Conservation (phyloP, 1,140 invertebrate species). For the Archivesica marissinica region DNA sequence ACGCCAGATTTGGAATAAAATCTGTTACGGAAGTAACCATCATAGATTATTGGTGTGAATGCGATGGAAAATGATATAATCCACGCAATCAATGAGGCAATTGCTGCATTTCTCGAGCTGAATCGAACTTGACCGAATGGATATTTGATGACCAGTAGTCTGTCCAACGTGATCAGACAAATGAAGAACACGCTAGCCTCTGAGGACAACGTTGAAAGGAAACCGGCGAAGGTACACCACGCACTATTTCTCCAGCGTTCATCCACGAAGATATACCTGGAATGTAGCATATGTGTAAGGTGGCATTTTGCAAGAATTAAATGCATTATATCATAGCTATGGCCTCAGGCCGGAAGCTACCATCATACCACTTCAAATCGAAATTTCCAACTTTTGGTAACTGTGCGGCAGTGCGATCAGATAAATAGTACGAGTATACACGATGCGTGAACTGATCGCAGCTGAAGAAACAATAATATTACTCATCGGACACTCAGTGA, state of each 20-base stretch:
- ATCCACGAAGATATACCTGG: conserved; percentile 30
- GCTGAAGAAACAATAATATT: too few relatives aligned
- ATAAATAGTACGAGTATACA: too few relatives aligned
- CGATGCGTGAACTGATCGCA: too few relatives aligned
- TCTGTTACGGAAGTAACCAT: not conserved
- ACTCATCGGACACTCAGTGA: too few relatives aligned
- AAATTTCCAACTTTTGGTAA: too few relatives aligned
- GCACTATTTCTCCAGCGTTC: conserved; percentile 2
- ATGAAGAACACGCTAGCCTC: conserved; percentile 17
- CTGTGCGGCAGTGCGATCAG: too few relatives aligned
- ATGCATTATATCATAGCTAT: too few relatives aligned
- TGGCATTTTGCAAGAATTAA: too few relatives aligned
- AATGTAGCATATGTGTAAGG: too few relatives aligned
- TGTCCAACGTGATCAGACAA: conserved; percentile 2
- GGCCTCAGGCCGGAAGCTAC: too few relatives aligned
- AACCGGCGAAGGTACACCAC: conserved; percentile 8
- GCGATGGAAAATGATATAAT: conserved; percentile 47
- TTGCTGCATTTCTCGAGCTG: not conserved
- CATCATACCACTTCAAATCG: too few relatives aligned
- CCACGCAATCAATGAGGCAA: conserved; percentile 44
- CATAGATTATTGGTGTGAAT: conserved; percentile 52
- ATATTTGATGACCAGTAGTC: conserved; percentile 30
- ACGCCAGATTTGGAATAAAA: conserved; percentile 65
- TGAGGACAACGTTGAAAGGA: conserved; percentile 11
- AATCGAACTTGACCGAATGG: conserved; percentile 64